phyloP scores from a whole-genome alignment of 2,797 vertebrate genomes.

The Agapornis canus region DNA sequence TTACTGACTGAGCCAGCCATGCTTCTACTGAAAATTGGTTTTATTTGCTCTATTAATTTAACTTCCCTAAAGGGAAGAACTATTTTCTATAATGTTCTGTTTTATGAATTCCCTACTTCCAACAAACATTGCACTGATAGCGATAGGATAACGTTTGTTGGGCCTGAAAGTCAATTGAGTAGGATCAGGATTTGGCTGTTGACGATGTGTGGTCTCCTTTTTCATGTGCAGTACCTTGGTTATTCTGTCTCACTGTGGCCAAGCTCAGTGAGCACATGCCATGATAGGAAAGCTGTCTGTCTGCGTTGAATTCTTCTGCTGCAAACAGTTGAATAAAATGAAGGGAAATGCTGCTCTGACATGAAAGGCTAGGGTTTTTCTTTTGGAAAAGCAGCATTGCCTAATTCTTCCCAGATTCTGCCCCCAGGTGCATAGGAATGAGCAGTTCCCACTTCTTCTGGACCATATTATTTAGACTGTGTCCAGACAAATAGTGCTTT shows the following conservation, averaged over 20 bases:
- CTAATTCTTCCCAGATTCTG: background rate
- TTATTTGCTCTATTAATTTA: background rate
- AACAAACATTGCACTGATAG: background rate
- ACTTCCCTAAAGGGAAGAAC: background rate
- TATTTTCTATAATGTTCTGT: background rate
- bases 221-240: background rate
- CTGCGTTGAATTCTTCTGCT: background rate
- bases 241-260: background rate
- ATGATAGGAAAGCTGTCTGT: background rate
- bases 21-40: background rate
- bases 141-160: background rate
- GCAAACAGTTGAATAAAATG: background rate
- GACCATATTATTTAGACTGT: too few species aligned
- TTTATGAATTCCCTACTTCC: background rate
- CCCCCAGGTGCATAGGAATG: background rate
- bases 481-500: background rate
- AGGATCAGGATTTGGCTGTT: background rate
- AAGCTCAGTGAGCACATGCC: background rate
- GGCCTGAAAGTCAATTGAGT: background rate
- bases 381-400: background rate
- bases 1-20: background rate
- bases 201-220: background rate
- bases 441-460: background rate
- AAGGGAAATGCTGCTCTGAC: background rate
- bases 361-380: background rate